Evolutionary conservation across 2,797 vertebrate genomes (phyloP).

Genomic region (Hippopotamyrus pictus): DNA sequence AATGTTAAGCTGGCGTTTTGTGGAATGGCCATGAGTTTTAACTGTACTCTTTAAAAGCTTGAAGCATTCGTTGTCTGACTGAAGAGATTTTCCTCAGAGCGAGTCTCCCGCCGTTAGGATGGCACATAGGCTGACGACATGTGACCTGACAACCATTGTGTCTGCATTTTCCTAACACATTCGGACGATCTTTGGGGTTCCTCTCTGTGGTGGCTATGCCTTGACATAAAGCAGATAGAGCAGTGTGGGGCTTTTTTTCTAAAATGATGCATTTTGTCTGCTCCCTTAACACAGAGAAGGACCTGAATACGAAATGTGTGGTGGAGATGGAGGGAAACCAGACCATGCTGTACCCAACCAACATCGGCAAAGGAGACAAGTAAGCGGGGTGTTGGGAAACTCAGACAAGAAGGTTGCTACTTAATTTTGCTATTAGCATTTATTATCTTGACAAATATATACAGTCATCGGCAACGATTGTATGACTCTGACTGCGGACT

Average conservation of each 20-base stretch:
- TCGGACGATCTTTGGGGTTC: background rate
- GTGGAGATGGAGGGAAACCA: slow-evolving; percentile 69
- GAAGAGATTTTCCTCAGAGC: background rate
- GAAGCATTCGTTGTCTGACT: background rate
- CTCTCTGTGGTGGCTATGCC: background rate
- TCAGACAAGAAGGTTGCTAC: background rate
- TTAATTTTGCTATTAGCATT: background rate
- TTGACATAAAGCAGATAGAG: background rate
- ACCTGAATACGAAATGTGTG: slow-evolving; percentile 65
- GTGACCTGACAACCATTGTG: background rate
- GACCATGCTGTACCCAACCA: slow-evolving; percentile 57
- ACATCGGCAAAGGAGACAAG: slow-evolving; percentile 34
- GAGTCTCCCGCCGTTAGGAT: background rate
- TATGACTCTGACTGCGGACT: background rate
- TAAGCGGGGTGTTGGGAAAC: background rate
- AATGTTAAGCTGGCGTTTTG: background rate
- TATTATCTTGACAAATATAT: background rate
- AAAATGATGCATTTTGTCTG: slow-evolving; percentile 11
- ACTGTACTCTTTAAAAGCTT: background rate
- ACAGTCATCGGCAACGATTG: background rate
- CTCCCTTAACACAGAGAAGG: slow-evolving; percentile 53
- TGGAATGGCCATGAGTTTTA: background rate
- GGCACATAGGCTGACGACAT: background rate
- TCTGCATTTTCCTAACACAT: background rate
- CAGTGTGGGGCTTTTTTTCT: background rate